A percentile compares a stretch with the other conserved stretches of the same genome.
These are phyloP conservation scores for Chesias legatella DNA, from an alignment of 2,888 invertebrate species.

Conservation along the genomic window DNA sequence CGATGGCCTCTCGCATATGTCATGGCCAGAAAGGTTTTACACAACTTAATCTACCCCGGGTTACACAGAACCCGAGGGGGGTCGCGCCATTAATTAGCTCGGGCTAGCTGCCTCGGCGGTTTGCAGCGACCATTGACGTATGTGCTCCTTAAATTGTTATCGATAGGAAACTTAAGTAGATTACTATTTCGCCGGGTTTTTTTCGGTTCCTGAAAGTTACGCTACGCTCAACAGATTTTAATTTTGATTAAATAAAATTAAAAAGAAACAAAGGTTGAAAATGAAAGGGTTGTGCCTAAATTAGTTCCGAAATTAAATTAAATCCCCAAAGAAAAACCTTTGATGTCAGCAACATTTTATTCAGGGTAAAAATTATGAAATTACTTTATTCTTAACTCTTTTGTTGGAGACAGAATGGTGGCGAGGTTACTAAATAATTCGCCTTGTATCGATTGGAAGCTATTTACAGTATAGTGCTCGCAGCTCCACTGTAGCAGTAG, in stretches of 20 bases:
- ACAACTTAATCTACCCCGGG: slow-evolving; percentile 58
- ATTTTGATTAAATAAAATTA: slow-evolving; percentile 10
- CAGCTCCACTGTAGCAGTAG: slow-evolving; percentile 23
- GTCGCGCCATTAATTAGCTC: slow-evolving; percentile 66
- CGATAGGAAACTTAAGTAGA: slow-evolving; percentile 2
- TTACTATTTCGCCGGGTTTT: neutral
- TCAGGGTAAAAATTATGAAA: slow-evolving; percentile 12
- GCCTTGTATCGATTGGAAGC: slow-evolving; percentile 54
- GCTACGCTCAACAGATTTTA: slow-evolving; percentile 1
- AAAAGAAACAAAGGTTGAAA: slow-evolving; percentile 6
- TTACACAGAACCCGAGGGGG: slow-evolving; percentile 32
- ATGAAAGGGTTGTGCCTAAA: slow-evolving; percentile 11
- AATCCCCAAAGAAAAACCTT: slow-evolving; percentile 12
- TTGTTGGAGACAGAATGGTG: slow-evolving; percentile 16
- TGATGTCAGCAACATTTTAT: slow-evolving; percentile 7
- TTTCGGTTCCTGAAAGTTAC: neutral
- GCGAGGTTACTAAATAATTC: slow-evolving; percentile 43
- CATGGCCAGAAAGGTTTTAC: slow-evolving; percentile 68
- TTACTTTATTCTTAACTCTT: slow-evolving; percentile 14
- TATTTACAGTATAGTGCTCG: slow-evolving; percentile 58
- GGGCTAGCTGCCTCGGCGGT: slow-evolving; percentile 52
- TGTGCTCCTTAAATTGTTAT: slow-evolving; percentile 24
- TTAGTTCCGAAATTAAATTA: slow-evolving; percentile 11
- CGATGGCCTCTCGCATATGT: slow-evolving; percentile 49
- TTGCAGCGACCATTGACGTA: slow-evolving; percentile 67